Conservation (phyloP, 2,797 vertebrate genomes). For the Anabas testudineus region DNA sequence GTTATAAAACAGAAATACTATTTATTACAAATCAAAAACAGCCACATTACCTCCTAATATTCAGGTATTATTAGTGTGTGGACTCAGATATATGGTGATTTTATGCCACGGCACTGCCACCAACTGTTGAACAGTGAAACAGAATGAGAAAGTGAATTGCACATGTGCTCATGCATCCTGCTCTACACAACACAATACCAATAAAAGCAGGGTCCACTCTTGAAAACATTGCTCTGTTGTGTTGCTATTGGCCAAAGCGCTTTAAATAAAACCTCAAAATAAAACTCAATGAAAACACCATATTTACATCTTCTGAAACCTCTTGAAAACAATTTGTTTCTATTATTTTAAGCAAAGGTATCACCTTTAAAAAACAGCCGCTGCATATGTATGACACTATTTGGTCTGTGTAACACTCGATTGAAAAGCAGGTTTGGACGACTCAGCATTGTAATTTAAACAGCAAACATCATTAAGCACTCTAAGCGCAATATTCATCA, state of each 20-base stretch:
- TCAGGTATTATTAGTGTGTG: neutral
- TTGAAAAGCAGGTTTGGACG: slow-evolving; percentile 56
- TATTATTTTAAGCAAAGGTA: slow-evolving; percentile 31
- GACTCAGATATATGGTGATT: no score
- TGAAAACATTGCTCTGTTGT: neutral
- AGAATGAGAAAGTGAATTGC: slow-evolving; percentile 5
- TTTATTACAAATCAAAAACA: neutral
- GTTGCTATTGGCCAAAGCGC: neutral
- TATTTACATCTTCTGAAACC: neutral
- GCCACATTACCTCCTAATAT: neutral
- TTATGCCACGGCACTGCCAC: neutral
- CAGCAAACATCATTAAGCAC: slow-evolving; percentile 79
- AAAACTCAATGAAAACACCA: neutral
- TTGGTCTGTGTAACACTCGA: slow-evolving; percentile 45
- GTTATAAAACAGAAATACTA: neutral
- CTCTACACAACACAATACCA: neutral
- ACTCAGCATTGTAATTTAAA: slow-evolving; percentile 75
- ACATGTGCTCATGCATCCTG: neutral
- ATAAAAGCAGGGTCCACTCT: neutral
- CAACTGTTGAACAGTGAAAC: neutral
- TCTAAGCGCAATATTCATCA: slow-evolving; percentile 79
- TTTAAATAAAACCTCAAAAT: slow-evolving; percentile 3
- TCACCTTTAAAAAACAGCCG: neutral
- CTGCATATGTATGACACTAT: slow-evolving; percentile 36
- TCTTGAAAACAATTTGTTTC: neutral